Conservation (phyloP, 2,113 vertebrate species). For the Pteropus alecto region DNA sequence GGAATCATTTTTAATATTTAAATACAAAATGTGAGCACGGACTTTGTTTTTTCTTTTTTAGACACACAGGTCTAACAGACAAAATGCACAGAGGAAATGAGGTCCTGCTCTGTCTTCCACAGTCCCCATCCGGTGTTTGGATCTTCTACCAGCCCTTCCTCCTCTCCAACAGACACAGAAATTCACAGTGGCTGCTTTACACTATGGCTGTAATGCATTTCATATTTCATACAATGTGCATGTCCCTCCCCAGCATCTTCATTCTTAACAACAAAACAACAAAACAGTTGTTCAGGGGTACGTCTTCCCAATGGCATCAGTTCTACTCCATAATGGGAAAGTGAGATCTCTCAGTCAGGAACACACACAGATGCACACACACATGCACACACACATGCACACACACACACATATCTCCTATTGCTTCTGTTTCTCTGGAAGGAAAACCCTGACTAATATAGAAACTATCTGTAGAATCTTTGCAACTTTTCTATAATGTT, state of each 20-base stretch:
- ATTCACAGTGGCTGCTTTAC: neutral
- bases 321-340: neutral
- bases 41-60: neutral
- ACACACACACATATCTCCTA: neutral
- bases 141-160: neutral
- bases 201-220: neutral
- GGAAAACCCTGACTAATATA: neutral
- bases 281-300: neutral
- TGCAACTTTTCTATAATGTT: neutral
- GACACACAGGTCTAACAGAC: neutral
- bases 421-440: neutral
- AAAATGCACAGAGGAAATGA: neutral
- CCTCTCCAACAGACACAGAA: neutral
- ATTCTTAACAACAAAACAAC: neutral
- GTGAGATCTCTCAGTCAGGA: neutral
- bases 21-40: constrained; percentile 77
- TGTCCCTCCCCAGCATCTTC: neutral
- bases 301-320: neutral
- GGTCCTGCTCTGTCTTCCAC: neutral
- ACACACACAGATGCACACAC: neutral
- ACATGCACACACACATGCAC: neutral
- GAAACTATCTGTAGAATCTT: neutral
- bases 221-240: neutral
- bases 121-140: neutral
- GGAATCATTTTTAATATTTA: constrained; percentile 69